Base-by-base conservation (phyloP, 2,113 vertebrate genomes). In the Seriola rivoliana region DNA sequence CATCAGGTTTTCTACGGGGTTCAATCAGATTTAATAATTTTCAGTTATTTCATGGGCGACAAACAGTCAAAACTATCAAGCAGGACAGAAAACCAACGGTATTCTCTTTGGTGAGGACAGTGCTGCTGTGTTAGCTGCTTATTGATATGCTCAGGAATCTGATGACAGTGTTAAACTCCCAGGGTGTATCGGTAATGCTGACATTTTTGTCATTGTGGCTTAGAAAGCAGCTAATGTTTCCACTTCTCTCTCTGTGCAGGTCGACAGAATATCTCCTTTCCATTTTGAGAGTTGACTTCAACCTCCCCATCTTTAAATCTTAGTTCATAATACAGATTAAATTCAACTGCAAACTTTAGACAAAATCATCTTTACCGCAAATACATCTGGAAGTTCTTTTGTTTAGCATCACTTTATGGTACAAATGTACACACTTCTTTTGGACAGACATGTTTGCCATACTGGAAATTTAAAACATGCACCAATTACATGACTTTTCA, bases 121-220 rank as follows among this genome's bases (percentile, higher is more conserved):
- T 25, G 52, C 17, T 55, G 38, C 14, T 10, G 60, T 66, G 60
- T 34, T 67, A 14, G 34, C 64, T 29, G 19, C 25, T 68, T 73
- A 50, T 10, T 81, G 73, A 85, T 88, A 81, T 82, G 78, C 34
- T 32, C 58, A 40, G 25, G 14, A 54, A 34, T 32, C 11, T 5
- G 0, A 19, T 44, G 5, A 6, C 17, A 23, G 11, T 25, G 16
- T 62, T 57, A 58, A 13, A 44, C 44, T 12, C 16, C 21, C 19
- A 54, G 9, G 63, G 23, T 23, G 16, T 21, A 19, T 32, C 36
- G 0, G 16, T 48, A 2, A 55, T 10, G 17, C 6, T 62, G 17
- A 46, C 21, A 11, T 4, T 59, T 72, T 60, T 46, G 3, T 60
- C 25, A 21, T 32, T 42, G 23, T 14, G 11, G 25, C 44, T 16